phyloP scores from a whole-genome alignment of 1,140 invertebrate genomes.

The Rhagoletis pomonella region DNA sequence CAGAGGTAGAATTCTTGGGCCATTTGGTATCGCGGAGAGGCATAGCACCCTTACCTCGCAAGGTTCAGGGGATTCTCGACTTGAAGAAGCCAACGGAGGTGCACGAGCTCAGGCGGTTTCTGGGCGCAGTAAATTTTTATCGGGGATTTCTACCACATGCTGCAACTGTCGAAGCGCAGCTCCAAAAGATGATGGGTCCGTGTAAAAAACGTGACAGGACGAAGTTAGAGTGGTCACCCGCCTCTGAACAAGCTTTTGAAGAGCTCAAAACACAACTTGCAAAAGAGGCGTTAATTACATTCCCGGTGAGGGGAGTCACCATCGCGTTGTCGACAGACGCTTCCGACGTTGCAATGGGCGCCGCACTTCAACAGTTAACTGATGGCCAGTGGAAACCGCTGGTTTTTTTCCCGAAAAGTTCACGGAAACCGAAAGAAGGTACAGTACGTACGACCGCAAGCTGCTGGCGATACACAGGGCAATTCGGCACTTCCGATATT shows the following conservation, averaged over 20 bases:
- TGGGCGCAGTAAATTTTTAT: constrained; percentile 21
- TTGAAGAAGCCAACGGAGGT: not conserved
- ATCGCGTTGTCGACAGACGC: too few species aligned
- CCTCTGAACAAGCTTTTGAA: not conserved
- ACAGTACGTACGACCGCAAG: constrained; percentile 48
- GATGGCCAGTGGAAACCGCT: not conserved
- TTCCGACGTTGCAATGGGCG: too few species aligned
- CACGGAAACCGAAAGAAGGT: not conserved
- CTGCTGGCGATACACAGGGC: constrained; percentile 8
- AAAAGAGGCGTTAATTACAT: not conserved
- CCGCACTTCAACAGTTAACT: not conserved
- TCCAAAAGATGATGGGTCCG: not conserved
- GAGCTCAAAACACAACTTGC: not conserved
- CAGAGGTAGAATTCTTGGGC: constrained; percentile 61
- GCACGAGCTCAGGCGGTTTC: not conserved
- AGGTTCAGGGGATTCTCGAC: not conserved
- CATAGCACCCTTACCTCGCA: not conserved
- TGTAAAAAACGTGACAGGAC: constrained; percentile 7
- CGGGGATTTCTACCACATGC: constrained; percentile 8
- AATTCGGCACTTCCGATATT: constrained; percentile 6
- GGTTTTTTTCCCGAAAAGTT: constrained; percentile 13
- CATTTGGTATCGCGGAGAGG: not conserved
- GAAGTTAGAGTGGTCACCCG: not conserved
- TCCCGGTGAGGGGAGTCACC: not conserved
- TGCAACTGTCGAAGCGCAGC: not conserved